A percentile compares a stretch with the other conserved stretches of the same genome.
Conservation (phyloP, 2,113 vertebrate genomes). For the Pagrus major region DNA sequence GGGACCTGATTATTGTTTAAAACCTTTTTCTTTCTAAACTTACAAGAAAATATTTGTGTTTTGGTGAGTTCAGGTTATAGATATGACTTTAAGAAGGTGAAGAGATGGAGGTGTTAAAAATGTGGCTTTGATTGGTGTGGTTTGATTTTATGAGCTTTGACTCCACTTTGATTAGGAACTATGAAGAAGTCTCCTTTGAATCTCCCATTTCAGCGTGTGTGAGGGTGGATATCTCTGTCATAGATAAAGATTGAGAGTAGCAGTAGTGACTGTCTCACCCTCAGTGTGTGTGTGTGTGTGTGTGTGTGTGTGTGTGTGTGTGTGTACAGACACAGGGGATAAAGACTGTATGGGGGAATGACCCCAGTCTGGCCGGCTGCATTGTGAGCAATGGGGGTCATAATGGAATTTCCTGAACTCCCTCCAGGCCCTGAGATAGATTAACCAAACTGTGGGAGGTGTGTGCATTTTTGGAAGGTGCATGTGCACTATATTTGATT, state of each 20-base stretch:
- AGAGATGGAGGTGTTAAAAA: conserved; percentile 37
- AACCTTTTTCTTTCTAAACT: background rate
- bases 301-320: conserved; percentile 4
- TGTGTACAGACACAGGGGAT: conserved; percentile 56
- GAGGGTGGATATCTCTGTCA: conserved; percentile 4
- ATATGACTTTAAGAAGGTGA: background rate
- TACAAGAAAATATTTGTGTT: background rate
- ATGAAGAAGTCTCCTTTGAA: conserved; percentile 47
- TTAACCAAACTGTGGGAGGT: conserved; percentile 72
- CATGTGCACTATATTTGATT: conserved; percentile 33
- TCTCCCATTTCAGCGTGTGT: background rate
- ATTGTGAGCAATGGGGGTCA: conserved; percentile 76
- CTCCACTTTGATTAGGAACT: conserved; percentile 34
- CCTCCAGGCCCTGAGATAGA: conserved; percentile 74
- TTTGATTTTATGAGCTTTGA: conserved; percentile 61
- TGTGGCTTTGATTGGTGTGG: conserved; percentile 34
- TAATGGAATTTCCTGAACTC: conserved; percentile 79
- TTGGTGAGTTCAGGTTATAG: conserved; percentile 53
- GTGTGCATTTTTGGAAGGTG: conserved; percentile 52
- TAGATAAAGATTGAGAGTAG: conserved; percentile 7
- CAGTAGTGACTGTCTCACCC: conserved; percentile 22
- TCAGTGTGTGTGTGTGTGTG: background rate
- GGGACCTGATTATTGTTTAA: background rate
- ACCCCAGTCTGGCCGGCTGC: conserved; percentile 77
- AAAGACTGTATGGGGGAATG: conserved; percentile 42